Evolutionary conservation across 2,113 vertebrate genomes (phyloP).

Genomic region (Serinus canaria): DNA sequence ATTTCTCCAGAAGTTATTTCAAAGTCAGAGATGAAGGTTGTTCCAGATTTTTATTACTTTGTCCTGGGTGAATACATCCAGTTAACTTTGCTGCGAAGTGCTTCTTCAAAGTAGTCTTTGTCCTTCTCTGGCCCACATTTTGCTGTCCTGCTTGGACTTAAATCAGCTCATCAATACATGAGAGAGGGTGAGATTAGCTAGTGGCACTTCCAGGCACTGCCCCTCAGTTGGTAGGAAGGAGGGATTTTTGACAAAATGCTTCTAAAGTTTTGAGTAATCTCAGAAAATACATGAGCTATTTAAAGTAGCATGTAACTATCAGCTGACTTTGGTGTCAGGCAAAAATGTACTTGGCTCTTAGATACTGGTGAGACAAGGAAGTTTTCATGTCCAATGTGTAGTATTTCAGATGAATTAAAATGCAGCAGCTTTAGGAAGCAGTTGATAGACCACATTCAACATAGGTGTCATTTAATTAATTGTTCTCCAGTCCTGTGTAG

Average conservation of each 20-base stretch:
- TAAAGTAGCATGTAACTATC: not conserved
- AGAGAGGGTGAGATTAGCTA: not conserved
- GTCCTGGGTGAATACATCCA: not conserved
- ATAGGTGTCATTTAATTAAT: not conserved
- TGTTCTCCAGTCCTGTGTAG: not conserved
- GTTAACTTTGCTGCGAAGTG: not conserved
- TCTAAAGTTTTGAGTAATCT: not conserved
- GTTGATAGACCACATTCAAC: accelerated
- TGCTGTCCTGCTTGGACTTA: not conserved
- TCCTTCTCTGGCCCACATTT: not conserved
- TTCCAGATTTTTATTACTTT: not conserved
- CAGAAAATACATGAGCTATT: not conserved
- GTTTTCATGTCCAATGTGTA: not conserved
- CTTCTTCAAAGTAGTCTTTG: not conserved
- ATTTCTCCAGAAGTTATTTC: not conserved
- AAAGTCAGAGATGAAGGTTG: not conserved
- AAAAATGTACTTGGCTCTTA: not conserved
- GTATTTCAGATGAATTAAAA: not conserved
- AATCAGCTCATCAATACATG: not conserved
- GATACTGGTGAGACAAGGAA: not conserved
- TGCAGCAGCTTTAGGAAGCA: not conserved
- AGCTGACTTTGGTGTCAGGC: not conserved
- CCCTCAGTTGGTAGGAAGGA: not conserved
- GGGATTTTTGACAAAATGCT: not conserved
- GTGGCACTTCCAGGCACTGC: not conserved